Evolutionary conservation across 2,888 invertebrate genomes (phyloP), one percentile per base, ranked within the genome.

Genomic region (Parnassius glacialis): DNA sequence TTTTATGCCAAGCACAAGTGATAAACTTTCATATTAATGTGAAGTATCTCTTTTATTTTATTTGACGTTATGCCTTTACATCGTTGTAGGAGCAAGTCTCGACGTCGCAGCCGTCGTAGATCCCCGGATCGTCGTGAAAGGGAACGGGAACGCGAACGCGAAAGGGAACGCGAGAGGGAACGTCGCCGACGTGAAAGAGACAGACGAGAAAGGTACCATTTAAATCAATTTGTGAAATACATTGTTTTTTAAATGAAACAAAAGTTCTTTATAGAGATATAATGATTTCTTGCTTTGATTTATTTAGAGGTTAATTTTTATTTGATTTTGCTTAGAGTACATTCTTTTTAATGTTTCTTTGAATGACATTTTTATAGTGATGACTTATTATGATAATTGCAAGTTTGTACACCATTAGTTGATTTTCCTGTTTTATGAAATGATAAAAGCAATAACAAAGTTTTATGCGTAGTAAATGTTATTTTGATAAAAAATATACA

Each of bases 101-200:
- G 88, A 9, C 85, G 87, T 16, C 87, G 91, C 59, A 84, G 87
- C 68, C 90, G 87, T 41, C 89, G 92, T 53, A 76, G 90, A 41
- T 92, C 92, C 11, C 67, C 87, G 57, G 92, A 92, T 64, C 87
- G 91, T 2, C 90, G 90, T 47, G 90, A 83, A 60, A 70, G 84
- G 34, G 83, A 87, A 67, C 75, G 76, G 25, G 83, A 87, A 67
- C 75, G 76, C 9, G 69, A 71, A 41, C 68, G 76, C 1, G 86
- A 85, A 64, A 72, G 86, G 25, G 85, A 71, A 64, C 72, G 84
- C 59, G 78, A 76, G 69, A 68, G 80, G 20, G 81, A 81, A 55
- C 69, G 74, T 50, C 65, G 70, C 10, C 78, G 84, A 54, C 80
- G 91, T 25, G 86, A 85, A 72, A 74, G 88, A 62, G 90, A 90